Percentiles rank a stretch among this genome's conserved stretches.
These are phyloP conservation scores for Tetragonula carbonaria DNA, from an alignment of 2,888 invertebrate species.

Conservation along the genomic window DNA sequence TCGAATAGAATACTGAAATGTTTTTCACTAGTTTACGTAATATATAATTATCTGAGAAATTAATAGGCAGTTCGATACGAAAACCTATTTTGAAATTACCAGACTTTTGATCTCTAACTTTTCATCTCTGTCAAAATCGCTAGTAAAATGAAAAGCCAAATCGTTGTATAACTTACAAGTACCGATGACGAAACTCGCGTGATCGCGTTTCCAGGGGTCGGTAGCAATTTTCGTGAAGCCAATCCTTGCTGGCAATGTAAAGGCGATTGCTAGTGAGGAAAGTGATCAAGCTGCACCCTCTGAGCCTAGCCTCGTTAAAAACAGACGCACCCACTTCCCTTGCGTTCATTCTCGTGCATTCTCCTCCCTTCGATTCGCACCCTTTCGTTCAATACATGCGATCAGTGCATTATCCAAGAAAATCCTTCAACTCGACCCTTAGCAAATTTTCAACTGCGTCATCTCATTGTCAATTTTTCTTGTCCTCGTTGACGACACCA, in stretches of 20 bases:
- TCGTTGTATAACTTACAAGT: constrained; percentile 73
- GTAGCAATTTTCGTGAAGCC: constrained; percentile 77
- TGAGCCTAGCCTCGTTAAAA: constrained; percentile 75
- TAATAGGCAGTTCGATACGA: background rate
- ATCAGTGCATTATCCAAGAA: background rate
- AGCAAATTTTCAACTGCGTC: constrained; percentile 8
- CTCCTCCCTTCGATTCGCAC: constrained; percentile 46
- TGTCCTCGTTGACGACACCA: constrained; percentile 4
- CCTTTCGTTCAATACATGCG: constrained; percentile 32
- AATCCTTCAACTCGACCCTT: constrained; percentile 3
- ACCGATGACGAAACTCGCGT: constrained; percentile 66
- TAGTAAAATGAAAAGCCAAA: background rate
- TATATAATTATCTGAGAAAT: background rate
- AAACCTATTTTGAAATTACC: background rate
- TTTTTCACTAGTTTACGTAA: background rate
- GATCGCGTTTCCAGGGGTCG: constrained; percentile 70
- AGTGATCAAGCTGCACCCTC: constrained; percentile 80
- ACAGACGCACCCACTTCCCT: constrained; percentile 72
- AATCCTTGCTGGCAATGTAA: constrained; percentile 79
- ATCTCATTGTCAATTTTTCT: constrained; percentile 26
- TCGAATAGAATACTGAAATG: no score
- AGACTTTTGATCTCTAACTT: background rate
- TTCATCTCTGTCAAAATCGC: background rate
- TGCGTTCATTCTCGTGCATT: constrained; percentile 64
- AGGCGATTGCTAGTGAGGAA: constrained; percentile 80